These are phyloP conservation scores for Butorides virescens DNA, from an alignment of 2,113 vertebrate genomes.

Conservation along the genomic window DNA sequence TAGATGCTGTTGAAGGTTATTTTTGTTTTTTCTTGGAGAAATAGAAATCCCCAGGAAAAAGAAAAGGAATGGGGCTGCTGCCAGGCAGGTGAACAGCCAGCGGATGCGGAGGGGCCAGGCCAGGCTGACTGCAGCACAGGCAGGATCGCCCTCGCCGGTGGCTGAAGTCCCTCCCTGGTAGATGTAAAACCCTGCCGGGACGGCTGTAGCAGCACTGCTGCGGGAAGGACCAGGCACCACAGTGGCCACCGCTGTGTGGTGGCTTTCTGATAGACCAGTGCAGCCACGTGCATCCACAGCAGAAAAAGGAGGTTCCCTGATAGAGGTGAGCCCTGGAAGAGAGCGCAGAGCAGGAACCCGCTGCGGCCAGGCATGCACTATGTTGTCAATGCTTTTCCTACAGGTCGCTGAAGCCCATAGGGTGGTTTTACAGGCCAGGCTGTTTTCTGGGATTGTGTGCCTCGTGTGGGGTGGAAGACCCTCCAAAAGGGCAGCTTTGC, in stretches of 20 bases:
- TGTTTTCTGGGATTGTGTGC: background rate
- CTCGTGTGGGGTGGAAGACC: background rate
- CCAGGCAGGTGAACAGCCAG: background rate
- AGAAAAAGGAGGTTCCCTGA: background rate
- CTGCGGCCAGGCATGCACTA: background rate
- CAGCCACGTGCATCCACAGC: background rate
- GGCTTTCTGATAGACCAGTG: background rate
- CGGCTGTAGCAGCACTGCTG: background rate
- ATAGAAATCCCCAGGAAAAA: background rate
- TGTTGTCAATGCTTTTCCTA: background rate
- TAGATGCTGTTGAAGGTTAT: background rate
- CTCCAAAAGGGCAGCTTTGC: background rate
- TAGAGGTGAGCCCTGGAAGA: background rate
- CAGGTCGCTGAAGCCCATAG: background rate
- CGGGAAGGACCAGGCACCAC: background rate
- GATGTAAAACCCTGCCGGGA: background rate
- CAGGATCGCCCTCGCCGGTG: background rate
- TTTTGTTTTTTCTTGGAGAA: background rate
- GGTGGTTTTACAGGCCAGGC: background rate
- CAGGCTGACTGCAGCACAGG: background rate
- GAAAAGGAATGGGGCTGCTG: background rate
- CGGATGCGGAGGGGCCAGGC: rapidly evolving
- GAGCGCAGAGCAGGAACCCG: rapidly evolving
- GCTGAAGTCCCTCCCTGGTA: background rate
- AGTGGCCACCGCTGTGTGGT: background rate